Base-by-base conservation (phyloP, 2,797 vertebrate genomes). In the Schizopygopsis pylzovi region DNA sequence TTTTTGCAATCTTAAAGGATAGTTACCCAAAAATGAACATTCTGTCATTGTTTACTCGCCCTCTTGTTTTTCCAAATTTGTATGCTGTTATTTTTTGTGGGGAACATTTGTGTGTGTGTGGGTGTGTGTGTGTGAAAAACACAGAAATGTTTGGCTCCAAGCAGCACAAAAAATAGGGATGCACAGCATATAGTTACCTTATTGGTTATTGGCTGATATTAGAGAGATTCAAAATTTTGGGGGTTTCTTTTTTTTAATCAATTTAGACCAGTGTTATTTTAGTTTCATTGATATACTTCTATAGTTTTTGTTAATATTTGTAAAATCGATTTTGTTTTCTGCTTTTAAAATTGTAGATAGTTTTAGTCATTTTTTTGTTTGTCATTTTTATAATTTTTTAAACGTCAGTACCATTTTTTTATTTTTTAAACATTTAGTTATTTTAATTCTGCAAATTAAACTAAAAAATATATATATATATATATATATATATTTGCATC, bases 1-100 rank as follows among this genome's bases (percentile, higher is more conserved):
- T 61, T 18, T 56, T 72, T 80, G 25, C 54, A 71, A 63, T 20
- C 65, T 72, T 70, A 70, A 41, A 77, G 33, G 25, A 85, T 71
- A 33, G 49, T 79, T 79, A 11, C 12, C 12, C 49, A 43, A 59
- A 71, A 85, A 79, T 79, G n/a, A 70, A 56, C 20, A 78, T 45
- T 22, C n/a, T 79, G 7, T 16, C 65, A 15, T 33, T 71, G 47
- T 79, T 79, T 85, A 79, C 25, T 59, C 8, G 10, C 2, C 56
- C 16, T 28, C 20, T 10, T 47, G 56, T 75, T 39, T 22, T 83
- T n/a, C 56, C 25, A 47, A 59, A 63, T 33, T 10, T 22, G 25
- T 78, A 8, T 72, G 25, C 28, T 54, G 47, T 16, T 22, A 45
- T 78, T 39, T 67, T 37, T 33, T 65, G 63, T 65, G 6, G 25